Conservation (phyloP, 2,888 invertebrate species). For the Rhingia rostrata region DNA sequence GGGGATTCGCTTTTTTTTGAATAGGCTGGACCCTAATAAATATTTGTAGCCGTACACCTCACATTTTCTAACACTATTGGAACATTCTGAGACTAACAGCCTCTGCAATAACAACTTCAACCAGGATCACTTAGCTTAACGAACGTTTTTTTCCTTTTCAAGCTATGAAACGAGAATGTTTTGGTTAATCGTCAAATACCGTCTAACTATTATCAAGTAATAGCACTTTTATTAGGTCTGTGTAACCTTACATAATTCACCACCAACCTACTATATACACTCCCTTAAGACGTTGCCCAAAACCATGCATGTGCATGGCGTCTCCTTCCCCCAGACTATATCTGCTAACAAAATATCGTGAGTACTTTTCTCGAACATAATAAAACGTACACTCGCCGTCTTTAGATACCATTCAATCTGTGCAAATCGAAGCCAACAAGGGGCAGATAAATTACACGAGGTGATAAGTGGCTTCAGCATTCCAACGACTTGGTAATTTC, state of each 20-base stretch:
- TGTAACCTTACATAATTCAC: slow-evolving; percentile 35
- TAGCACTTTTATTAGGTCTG: slow-evolving; percentile 73
- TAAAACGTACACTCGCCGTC: slow-evolving; percentile 30
- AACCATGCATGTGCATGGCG: not conserved
- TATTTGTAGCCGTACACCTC: too few species aligned
- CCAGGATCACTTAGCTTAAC: too few species aligned
- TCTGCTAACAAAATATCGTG: slow-evolving; percentile 52
- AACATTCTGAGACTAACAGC: too few species aligned
- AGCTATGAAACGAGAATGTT: too few species aligned
- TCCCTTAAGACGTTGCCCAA: slow-evolving; percentile 13
- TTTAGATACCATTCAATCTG: slow-evolving; percentile 52
- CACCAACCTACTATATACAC: slow-evolving; percentile 28
- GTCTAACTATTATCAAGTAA: not conserved
- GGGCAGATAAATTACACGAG: slow-evolving; percentile 72
- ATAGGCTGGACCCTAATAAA: too few species aligned
- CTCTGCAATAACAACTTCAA: too few species aligned
- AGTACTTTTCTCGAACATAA: slow-evolving; percentile 41
- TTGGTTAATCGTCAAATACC: too few species aligned
- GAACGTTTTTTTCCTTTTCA: too few species aligned
- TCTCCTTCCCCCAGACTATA: slow-evolving; percentile 5
- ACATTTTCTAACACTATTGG: too few species aligned
- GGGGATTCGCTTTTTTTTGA: too few species aligned
- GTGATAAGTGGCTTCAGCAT: slow-evolving; percentile 71
- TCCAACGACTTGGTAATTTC: slow-evolving; percentile 67
- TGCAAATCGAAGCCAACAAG: slow-evolving; percentile 70